Evolutionary conservation across 2,888 invertebrate genomes (phyloP).

Genomic region (Pandemis corylana): DNA sequence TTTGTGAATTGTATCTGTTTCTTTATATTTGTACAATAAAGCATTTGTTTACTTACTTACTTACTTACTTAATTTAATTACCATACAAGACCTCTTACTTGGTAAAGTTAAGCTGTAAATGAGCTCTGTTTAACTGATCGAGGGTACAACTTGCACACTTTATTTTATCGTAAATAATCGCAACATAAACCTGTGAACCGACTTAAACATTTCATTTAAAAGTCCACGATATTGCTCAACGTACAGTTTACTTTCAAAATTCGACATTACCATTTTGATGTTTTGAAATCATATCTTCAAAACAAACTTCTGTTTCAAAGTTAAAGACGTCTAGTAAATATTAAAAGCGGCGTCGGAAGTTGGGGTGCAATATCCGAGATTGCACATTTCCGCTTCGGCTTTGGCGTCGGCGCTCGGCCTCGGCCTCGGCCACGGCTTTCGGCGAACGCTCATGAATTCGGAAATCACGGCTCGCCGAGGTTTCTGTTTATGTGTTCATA

Average conservation of each 20-base stretch:
- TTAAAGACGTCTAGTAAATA: conserved; percentile 41
- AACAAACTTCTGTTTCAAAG: conserved; percentile 39
- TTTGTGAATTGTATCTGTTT: no score
- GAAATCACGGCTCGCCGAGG: conserved; percentile 32
- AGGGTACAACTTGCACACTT: no score
- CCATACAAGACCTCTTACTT: no score
- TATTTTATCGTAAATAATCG: no score
- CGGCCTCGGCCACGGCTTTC: conserved; percentile 26
- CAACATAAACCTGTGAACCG: background rate
- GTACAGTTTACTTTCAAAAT: conserved; percentile 21
- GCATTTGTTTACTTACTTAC: no score
- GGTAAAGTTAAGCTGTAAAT: no score
- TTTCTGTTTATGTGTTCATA: conserved; percentile 42
- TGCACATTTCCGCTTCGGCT: conserved; percentile 41
- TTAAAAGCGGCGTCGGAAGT: conserved; percentile 38
- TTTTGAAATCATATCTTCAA: conserved; percentile 35
- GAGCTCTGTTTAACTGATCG: no score
- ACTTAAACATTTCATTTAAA: background rate
- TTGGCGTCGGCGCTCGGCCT: conserved; percentile 13
- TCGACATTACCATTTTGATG: conserved; percentile 31
- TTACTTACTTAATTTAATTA: no score
- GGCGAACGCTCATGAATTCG: conserved; percentile 41
- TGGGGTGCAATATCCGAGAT: conserved; percentile 43
- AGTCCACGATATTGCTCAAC: conserved; percentile 14
- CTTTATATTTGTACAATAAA: no score